These are phyloP conservation scores for Temnothorax nylanderi DNA, from an alignment of 1,140 invertebrate species.

Conservation along the genomic window DNA sequence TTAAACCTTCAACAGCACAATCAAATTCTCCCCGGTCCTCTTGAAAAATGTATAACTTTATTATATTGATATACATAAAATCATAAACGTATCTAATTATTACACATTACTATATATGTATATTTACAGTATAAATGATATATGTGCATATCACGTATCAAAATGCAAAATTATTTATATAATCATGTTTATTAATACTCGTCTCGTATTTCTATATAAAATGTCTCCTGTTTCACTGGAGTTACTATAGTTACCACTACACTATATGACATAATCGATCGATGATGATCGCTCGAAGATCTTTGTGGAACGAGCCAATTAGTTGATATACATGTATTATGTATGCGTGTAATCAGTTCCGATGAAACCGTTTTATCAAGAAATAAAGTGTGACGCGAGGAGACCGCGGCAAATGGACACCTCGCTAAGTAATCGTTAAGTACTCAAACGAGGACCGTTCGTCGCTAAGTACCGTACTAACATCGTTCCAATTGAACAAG, in stretches of 20 bases:
- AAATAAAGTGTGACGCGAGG: slow-evolving; percentile 12
- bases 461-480: background rate
- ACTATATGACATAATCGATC: background rate
- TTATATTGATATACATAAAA: background rate
- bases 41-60: background rate
- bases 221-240: background rate
- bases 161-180: background rate
- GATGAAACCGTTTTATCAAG: slow-evolving; percentile 8
- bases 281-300: background rate
- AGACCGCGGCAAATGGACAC: slow-evolving; percentile 21
- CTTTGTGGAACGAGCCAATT: slow-evolving; percentile 13
- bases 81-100: background rate
- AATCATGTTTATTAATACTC: background rate
- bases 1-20: background rate
- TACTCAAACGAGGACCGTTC: slow-evolving; percentile 40
- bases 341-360: background rate
- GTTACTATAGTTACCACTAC: background rate
- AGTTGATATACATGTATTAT: background rate
- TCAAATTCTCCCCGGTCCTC: background rate
- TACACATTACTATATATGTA: background rate
- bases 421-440: slow-evolving; percentile 23
- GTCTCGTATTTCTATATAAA: slow-evolving; percentile 4
- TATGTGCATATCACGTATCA: background rate
- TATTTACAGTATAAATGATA: background rate
- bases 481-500: slow-evolving; percentile 15